These are phyloP conservation scores for Astropecten irregularis DNA, from an alignment of 53 echinoderm and acorn worm species.

Conservation along the genomic window DNA sequence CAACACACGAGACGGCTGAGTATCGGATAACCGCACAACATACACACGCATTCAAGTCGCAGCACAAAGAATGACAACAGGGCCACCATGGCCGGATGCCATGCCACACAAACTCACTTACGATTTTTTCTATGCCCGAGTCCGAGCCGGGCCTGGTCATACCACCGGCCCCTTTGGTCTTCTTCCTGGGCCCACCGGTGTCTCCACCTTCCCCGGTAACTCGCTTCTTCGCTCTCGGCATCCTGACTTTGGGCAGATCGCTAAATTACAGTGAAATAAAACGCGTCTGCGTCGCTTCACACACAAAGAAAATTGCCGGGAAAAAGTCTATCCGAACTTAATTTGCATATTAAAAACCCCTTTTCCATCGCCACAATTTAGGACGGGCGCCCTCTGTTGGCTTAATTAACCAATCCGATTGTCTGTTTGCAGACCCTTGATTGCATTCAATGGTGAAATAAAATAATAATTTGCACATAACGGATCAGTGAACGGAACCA, in stretches of 20 bases:
- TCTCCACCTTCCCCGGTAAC: constrained; percentile 62
- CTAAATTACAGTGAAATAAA: constrained; percentile 23
- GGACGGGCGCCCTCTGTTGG: constrained; percentile 44
- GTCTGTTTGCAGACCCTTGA: not conserved
- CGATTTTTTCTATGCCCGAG: constrained; percentile 49
- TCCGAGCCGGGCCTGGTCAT: constrained; percentile 3
- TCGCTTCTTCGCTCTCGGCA: constrained; percentile 78
- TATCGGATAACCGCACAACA: constrained; percentile 24
- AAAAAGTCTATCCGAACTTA: constrained; percentile 53
- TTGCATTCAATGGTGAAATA: not conserved
- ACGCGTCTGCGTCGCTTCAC: constrained; percentile 13
- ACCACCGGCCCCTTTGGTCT: constrained; percentile 36
- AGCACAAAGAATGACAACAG: constrained; percentile 9
- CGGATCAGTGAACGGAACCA: not conserved
- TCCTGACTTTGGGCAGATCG: constrained; percentile 33
- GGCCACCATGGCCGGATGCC: not conserved
- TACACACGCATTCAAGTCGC: not conserved
- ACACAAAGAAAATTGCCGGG: constrained; percentile 71
- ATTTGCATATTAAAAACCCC: constrained; percentile 58
- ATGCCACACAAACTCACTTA: constrained; percentile 25
- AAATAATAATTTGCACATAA: not conserved
- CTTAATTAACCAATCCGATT: not conserved
- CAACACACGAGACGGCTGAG: too few species aligned
- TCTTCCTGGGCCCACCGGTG: constrained; percentile 32
- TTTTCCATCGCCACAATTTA: too few species aligned